Evolutionary conservation across 2,113 vertebrate species (phyloP).

Genomic region (Pipra filicauda): DNA sequence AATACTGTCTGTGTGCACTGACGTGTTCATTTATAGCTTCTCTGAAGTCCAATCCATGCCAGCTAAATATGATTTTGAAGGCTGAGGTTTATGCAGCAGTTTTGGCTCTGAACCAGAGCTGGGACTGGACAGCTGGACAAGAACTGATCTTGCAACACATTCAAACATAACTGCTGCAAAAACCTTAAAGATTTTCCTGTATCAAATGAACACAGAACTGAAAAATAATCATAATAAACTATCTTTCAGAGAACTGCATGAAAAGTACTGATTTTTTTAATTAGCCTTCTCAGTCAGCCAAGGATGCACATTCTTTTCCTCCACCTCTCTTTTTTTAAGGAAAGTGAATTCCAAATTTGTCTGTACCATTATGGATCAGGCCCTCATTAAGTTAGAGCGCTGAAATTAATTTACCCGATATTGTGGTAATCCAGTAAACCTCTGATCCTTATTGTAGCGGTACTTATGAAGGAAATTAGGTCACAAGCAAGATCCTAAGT

Average conservation of each 20-base stretch:
- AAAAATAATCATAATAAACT: neutral
- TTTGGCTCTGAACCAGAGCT: slow-evolving; percentile 13
- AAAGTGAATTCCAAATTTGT: neutral
- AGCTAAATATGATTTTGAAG: slow-evolving; percentile 36
- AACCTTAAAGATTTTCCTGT: neutral
- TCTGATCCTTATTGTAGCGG: neutral
- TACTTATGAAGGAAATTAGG: neutral
- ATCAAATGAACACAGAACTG: neutral
- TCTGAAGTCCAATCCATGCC: slow-evolving; percentile 12
- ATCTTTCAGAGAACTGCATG: too few species aligned
- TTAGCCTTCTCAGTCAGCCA: neutral
- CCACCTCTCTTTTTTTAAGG: neutral
- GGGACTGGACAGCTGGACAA: neutral
- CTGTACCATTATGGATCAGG: neutral
- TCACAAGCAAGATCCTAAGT: neutral
- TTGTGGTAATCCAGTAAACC: neutral
- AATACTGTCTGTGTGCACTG: neutral
- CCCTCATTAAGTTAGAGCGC: neutral
- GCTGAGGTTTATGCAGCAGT: neutral
- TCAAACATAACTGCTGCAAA: neutral
- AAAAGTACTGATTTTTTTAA: neutral
- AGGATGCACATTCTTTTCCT: neutral
- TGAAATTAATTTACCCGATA: neutral
- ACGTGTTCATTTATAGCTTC: neutral
- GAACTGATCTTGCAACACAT: neutral